These are phyloP conservation scores for Morpho deidamia DNA, from an alignment of 2,888 invertebrate genomes.

Conservation along the genomic window DNA sequence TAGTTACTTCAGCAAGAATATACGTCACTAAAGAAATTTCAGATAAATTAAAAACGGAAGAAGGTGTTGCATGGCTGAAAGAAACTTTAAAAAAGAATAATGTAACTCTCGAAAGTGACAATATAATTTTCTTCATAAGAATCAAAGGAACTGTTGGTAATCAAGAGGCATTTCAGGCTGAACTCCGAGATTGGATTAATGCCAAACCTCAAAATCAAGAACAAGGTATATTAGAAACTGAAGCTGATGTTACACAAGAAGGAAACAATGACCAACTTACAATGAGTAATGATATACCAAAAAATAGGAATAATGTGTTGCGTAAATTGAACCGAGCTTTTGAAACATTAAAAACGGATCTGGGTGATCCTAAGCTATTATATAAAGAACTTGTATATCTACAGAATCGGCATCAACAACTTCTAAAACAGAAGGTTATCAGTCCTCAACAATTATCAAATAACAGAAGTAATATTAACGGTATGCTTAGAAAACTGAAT, in stretches of 20 bases:
- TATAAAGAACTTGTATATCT: constrained; percentile 59
- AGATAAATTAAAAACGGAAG: constrained; percentile 61
- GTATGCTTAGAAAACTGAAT: constrained; percentile 68
- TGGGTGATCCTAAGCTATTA: constrained; percentile 71
- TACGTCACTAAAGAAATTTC: constrained; percentile 67
- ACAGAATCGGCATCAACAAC: constrained; percentile 61
- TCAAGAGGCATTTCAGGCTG: constrained; percentile 72
- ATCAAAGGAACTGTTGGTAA: constrained; percentile 68
- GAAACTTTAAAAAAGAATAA: constrained; percentile 46
- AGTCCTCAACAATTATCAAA: constrained; percentile 46
- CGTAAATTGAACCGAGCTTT: constrained; percentile 50
- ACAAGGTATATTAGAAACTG: constrained; percentile 25
- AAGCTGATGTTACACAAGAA: constrained; percentile 23
- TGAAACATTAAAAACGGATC: constrained; percentile 53
- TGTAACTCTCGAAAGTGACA: constrained; percentile 53
- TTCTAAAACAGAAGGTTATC: constrained; percentile 50
- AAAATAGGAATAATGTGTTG: constrained; percentile 48
- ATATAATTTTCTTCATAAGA: constrained; percentile 51
- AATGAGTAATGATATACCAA: constrained; percentile 44
- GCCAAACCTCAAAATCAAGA: constrained; percentile 19
- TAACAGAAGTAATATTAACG: constrained; percentile 58
- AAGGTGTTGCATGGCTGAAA: constrained; percentile 66
- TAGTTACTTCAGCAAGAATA: constrained; percentile 64
- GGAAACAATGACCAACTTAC: constrained; percentile 5
- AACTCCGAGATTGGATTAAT: constrained; percentile 59